These are phyloP conservation scores for Denticeps clupeoides DNA, from an alignment of 2,797 vertebrate species.

Conservation along the genomic window DNA sequence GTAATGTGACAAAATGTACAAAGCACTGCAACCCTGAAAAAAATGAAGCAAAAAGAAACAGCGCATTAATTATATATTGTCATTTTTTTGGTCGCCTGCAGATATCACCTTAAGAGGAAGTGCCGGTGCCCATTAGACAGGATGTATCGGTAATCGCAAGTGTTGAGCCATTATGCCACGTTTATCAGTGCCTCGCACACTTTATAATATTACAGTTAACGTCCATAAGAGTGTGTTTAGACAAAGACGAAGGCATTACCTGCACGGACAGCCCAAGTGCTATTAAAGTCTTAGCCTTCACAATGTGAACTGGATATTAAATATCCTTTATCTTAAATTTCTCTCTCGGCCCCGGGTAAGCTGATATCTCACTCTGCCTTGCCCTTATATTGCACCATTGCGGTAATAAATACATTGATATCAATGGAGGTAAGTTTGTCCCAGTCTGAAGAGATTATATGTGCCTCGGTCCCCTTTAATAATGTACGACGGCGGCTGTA, in stretches of 20 bases:
- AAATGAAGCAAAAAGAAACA: constrained; percentile 35
- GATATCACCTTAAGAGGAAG: constrained; percentile 68
- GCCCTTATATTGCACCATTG: constrained; percentile 64
- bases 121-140: constrained; percentile 69
- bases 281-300: constrained; percentile 59
- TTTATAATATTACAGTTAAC: constrained; percentile 67
- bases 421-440: constrained; percentile 67
- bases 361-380: constrained; percentile 66
- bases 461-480: constrained; percentile 49
- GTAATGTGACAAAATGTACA: constrained; percentile 69
- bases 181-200: constrained; percentile 67
- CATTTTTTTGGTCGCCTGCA: constrained; percentile 20
- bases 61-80: constrained; percentile 62
- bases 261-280: constrained; percentile 65
- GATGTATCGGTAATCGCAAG: constrained; percentile 66
- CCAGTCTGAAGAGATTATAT: constrained; percentile 60
- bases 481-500: constrained; percentile 50
- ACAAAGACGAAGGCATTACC: constrained; percentile 71
- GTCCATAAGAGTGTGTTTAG: constrained; percentile 73
- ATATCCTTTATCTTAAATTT: constrained; percentile 78
- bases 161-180: constrained; percentile 67
- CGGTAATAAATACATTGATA: constrained; percentile 73
- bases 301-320: constrained; percentile 73
- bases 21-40: constrained; percentile 55
- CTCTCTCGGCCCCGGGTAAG: constrained; percentile 61